These are phyloP conservation scores for Gymnoscelis rufifasciata DNA, from an alignment of 2,888 invertebrate species.

Conservation along the genomic window DNA sequence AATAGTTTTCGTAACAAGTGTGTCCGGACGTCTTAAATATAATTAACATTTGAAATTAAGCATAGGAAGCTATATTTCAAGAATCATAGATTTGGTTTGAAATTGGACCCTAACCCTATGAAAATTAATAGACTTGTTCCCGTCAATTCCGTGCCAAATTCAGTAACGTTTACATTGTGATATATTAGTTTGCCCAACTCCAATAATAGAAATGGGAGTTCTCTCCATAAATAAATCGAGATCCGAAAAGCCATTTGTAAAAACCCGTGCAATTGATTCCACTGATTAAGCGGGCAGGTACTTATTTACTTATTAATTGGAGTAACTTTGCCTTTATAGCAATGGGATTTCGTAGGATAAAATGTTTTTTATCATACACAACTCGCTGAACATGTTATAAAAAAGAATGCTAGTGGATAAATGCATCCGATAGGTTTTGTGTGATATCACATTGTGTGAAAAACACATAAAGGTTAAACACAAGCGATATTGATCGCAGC, in stretches of 20 bases:
- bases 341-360: neutral
- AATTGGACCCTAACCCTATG: conserved; percentile 11
- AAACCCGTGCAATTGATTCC: conserved; percentile 25
- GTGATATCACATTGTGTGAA: too few relatives aligned
- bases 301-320: conserved; percentile 12
- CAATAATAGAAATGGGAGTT: conserved; percentile 28
- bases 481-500: too few relatives aligned
- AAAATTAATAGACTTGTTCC: conserved; percentile 27
- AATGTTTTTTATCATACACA: neutral
- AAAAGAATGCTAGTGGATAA: too few relatives aligned
- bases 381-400: too few relatives aligned
- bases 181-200: conserved; percentile 35
- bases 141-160: conserved; percentile 27
- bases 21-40: too few relatives aligned
- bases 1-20: too few relatives aligned
- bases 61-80: too few relatives aligned
- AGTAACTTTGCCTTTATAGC: neutral
- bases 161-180: conserved; percentile 35
- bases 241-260: conserved; percentile 20
- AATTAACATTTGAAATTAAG: too few relatives aligned
- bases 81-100: conserved; percentile 8
- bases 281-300: conserved; percentile 15
- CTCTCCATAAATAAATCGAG: conserved; percentile 20
- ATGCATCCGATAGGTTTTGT: too few relatives aligned
- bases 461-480: too few relatives aligned